Evolutionary conservation across 2,888 invertebrate species (phyloP), one percentile per base, ranked within the genome.

Genomic region (Pandemis heparana): DNA sequence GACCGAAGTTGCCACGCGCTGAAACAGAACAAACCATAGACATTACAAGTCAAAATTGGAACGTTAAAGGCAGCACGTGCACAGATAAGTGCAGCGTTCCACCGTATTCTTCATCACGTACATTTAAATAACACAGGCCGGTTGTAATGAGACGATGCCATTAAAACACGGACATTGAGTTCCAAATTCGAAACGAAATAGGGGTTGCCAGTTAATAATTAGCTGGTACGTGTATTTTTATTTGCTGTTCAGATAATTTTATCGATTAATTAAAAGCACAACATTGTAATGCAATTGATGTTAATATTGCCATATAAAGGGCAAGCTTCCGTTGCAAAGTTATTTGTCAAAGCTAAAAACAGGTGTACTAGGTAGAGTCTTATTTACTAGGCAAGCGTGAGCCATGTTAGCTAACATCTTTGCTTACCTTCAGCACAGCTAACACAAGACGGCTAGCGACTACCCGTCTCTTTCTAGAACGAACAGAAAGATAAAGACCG

Each of bases 41-140:
- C 43, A 61, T 23, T n/a, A 53, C 23, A 66, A 46, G 64, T 70
- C 70, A 70, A 74, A 74, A 70, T 74, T 74, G 65, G 74, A 70
- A 69, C 59, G 63, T 69, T 68, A 69, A 73, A 73, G 63, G 16
- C 64, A 74, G 74, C 74, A 74, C 74, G 74, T 74, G 74, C 65
- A 74, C 74, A 74, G 70, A 70, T 74, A 74, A 65, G 65, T 73
- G 69, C 69, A 75, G 59, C 32, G 75, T 56, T 78, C 81, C 79
- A 81, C 84, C 76, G 84, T 76, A 72, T 80, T 79, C 75, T 51
- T 61, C 74, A 81, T 83, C 85, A 85, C 85, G 85, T 85, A 76
- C 79, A 59, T 39, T 60, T 64, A 72, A 79, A 80, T 76, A 70
- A 77, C 68, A 75, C 70, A 70, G 69, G 74, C 70, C 51, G 65